Base-by-base conservation (phyloP, 2,797 vertebrate species). In the Enteromius mattozi region DNA sequence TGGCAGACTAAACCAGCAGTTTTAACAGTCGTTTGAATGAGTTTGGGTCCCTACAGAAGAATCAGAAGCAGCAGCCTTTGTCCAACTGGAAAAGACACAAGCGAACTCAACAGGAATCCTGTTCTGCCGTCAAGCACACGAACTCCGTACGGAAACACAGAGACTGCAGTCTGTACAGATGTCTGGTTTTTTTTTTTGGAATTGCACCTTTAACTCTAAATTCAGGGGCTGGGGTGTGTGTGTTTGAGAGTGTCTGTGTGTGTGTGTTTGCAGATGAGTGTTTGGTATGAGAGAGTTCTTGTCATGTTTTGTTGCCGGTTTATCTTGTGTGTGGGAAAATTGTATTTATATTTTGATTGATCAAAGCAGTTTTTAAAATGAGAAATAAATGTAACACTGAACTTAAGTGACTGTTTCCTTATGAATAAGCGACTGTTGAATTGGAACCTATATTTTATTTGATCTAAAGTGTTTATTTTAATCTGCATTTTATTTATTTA, bases 271-370 rank as follows among this genome's bases (percentile, higher is more conserved):
- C 35, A 54, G 21, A 81, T 27, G 75, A 30, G 74, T 42, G 82
- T 72, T 16, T 65, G 75, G 49, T 80, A 70, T 68, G 78, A 69
- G 78, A 59, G 77, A 78, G 68, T 80, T 78, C 72, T 70, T 51
- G 42, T 40, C 71, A 74, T 37, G 78, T 84, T 80, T 68, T 54
- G 65, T 85, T 77, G 74, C 76, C 17, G 45, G 85, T 54, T 81
- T 83, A 12, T 86, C 40, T 74, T 65, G 84, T 86, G 80, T 69
- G 81, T 90, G 80, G 75, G 91, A 87, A 86, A 92, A 71, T 90
- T 91, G 91, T 95, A 95, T 95, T 94, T 95, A 95, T 95, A 94
- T 94, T 95, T 94, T 92, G 91, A 94, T 92, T 93, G 92, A 93
- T 90, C 86, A 87, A 87, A 87, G 88, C 85, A 0, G 87, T 94